Base-by-base conservation (phyloP, 92 coral and sea anemone species). In the Phenganax subtilis region DNA sequence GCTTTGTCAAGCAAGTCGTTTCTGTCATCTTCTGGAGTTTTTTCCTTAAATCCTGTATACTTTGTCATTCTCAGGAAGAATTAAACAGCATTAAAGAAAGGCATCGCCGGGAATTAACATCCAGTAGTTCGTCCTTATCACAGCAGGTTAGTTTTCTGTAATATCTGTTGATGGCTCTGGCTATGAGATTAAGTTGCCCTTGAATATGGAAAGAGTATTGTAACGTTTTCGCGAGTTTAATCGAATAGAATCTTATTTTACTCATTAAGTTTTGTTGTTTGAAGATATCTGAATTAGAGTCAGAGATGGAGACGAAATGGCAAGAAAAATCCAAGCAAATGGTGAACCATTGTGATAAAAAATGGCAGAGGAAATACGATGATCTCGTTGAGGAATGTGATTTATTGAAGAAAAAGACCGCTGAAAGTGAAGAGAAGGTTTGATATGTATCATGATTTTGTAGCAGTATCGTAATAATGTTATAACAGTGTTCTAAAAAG, bases 381-480 rank as follows among this genome's bases (percentile, higher is more conserved):
- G 98, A 94, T 37, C 78, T 92, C 9, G 67, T 81, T 7, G 98
- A 92, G 66, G 98, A 94, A 82, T 88, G 88, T 65, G 97, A 94
- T 9, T 89, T 87, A 71, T 54, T 88, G 25, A 56, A 71, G 70
- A 86, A 76, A 57, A 94, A 88, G 83, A 51, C 89, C 6, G 47
- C 86, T 12, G 88, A 88, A 29, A 75, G 85, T 72, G 91, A 92
- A 75, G 96, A 80, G 57, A 94, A 92, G 92, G 97, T 91, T 71
- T 70, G 58, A 51, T 5, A 71, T 12, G 15, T 27, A 15, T 2
- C 44, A 11, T 7, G 14, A 16, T 75, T 57, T 76, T 53, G 47
- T 53, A 12, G 37, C 25, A 72, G 56, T 10, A 5, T 4, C 65
- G 3, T 14, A 59, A 6, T 2, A 37, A 37, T 37, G 2, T 37